Evolutionary conservation across 2,888 invertebrate genomes (phyloP).

Genomic region (Syrista parreyssii): DNA sequence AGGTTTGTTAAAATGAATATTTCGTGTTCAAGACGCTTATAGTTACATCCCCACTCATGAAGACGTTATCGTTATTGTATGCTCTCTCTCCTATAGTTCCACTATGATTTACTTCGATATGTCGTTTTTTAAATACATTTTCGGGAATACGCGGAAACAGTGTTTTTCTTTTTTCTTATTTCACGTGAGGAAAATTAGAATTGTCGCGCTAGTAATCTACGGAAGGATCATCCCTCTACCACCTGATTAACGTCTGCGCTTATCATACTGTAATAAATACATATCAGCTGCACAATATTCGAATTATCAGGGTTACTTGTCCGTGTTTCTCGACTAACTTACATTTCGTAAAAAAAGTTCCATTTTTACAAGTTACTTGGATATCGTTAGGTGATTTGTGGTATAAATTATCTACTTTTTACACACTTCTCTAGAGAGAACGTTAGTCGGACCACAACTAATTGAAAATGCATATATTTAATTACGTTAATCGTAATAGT

Average conservation of each 20-base stretch:
- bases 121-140: constrained; percentile 14
- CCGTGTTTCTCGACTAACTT: not conserved
- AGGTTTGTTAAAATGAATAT: constrained; percentile 30
- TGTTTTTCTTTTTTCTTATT: not conserved
- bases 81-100: constrained; percentile 1
- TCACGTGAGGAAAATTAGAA: not conserved
- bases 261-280: not conserved
- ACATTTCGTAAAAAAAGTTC: constrained; percentile 1
- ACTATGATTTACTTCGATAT: constrained; percentile 16
- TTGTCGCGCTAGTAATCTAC: not conserved
- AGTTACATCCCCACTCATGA: constrained; percentile 12
- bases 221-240: not conserved
- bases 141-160: constrained; percentile 6
- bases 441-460: not conserved
- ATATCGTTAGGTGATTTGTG: too few relatives aligned
- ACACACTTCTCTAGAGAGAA: not conserved
- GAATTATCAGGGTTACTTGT: not conserved
- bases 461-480: not conserved
- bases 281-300: not conserved
- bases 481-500: constrained; percentile 18
- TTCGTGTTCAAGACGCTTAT: constrained; percentile 26
- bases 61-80: constrained; percentile 16
- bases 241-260: not conserved
- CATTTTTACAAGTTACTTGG: not conserved
- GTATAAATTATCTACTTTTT: not conserved